Evolutionary conservation across 2,113 vertebrate genomes (phyloP).

Genomic region (Sclerurus mexicanus): DNA sequence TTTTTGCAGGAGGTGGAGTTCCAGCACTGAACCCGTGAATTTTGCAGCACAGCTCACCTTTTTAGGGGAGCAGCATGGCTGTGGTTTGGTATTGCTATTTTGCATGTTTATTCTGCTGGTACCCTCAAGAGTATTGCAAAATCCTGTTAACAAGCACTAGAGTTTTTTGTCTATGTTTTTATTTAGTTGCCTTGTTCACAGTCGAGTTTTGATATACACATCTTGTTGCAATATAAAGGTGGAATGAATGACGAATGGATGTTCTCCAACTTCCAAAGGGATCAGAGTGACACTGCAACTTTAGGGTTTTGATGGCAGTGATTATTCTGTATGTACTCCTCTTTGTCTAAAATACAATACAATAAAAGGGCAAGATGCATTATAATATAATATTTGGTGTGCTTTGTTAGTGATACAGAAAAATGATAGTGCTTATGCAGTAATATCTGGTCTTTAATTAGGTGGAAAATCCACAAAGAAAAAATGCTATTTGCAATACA

Average conservation of each 20-base stretch:
- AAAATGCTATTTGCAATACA: not conserved
- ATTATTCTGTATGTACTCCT: not conserved
- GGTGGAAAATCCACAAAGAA: not conserved
- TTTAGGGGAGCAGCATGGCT: not conserved
- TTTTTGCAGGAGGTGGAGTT: not conserved
- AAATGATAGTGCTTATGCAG: not conserved
- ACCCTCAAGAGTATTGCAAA: not conserved
- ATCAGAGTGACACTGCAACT: slow-evolving; percentile 29
- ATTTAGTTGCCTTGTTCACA: not conserved
- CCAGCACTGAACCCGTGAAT: not conserved
- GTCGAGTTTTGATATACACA: not conserved
- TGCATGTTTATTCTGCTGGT: not conserved
- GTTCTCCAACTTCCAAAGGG: not conserved
- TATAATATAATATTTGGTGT: not conserved
- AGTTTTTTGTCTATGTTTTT: not conserved
- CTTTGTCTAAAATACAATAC: not conserved
- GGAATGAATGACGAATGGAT: slow-evolving; percentile 6
- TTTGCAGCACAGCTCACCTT: not conserved
- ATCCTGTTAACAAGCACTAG: not conserved
- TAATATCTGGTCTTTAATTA: not conserved
- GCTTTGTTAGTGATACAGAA: not conserved
- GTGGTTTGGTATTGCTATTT: not conserved
- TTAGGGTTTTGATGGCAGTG: not conserved
- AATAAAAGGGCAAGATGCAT: slow-evolving; percentile 59
- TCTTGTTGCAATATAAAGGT: not conserved